Conservation (phyloP, 1,140 invertebrate species). For the Drosophila nikananu region DNA sequence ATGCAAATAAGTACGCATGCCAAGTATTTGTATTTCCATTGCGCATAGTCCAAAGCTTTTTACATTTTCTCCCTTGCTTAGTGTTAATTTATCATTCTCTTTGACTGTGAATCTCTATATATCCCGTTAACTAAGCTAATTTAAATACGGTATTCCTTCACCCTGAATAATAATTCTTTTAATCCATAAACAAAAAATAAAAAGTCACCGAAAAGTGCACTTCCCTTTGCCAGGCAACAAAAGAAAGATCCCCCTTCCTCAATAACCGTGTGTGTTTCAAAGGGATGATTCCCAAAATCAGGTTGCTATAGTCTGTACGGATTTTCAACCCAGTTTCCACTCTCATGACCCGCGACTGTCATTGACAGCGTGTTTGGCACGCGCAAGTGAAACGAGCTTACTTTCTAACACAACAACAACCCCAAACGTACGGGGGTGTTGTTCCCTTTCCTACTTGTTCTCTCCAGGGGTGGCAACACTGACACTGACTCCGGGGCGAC, state of each 20-base stretch:
- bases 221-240: conserved; percentile 4
- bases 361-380: conserved; percentile 39
- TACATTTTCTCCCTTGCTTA: background rate
- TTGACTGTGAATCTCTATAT: background rate
- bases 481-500: conserved; percentile 4
- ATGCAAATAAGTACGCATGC: conserved; percentile 8
- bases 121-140: background rate
- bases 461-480: conserved; percentile 18
- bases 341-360: conserved; percentile 43
- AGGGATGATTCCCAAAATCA: background rate
- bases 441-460: conserved; percentile 13
- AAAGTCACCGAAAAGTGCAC: background rate
- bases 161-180: background rate
- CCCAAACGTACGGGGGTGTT: conserved; percentile 27
- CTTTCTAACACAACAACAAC: conserved; percentile 18
- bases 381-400: conserved; percentile 69
- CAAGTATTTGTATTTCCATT: background rate
- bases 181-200: background rate
- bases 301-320: background rate
- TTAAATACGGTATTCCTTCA: background rate
- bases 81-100: background rate
- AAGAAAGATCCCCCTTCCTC: conserved; percentile 14
- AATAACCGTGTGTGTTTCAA: background rate
- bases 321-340: conserved; percentile 2
- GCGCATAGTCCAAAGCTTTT: background rate